Conservation (phyloP, 2,797 vertebrate species). For the Lacerta viridis region DNA sequence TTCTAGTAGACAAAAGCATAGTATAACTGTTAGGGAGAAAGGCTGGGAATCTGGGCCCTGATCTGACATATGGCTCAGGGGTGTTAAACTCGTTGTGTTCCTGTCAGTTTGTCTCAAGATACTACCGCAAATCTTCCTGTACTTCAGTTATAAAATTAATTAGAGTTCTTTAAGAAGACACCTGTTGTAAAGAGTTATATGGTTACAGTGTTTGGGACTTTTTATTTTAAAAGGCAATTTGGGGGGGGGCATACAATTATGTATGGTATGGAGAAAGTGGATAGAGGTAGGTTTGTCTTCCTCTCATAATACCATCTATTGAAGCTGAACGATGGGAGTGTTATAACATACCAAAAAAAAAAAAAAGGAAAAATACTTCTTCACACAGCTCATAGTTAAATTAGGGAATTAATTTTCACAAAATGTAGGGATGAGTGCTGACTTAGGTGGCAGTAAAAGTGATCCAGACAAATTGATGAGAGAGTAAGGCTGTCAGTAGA, state of each 20-base stretch:
- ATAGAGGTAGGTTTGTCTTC: too few species aligned
- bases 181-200: background rate
- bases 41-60: background rate
- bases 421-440: too few species aligned
- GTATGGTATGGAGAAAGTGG: background rate
- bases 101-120: background rate
- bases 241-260: background rate
- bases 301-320: background rate
- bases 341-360: background rate
- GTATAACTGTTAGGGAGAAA: background rate
- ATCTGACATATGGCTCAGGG: slow-evolving; percentile 21
- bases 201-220: background rate
- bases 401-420: too few species aligned
- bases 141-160: background rate
- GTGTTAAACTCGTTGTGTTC: background rate
- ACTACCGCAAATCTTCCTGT: background rate
- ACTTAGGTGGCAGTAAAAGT: too few species aligned
- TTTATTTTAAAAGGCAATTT: background rate
- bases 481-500: too few species aligned
- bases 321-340: background rate
- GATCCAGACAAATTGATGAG: too few species aligned
- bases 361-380: background rate
- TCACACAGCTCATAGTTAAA: background rate
- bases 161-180: background rate
- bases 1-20: background rate